phyloP scores from a whole-genome alignment of 2,113 vertebrate genomes.

The Tricholaema leucomelas region DNA sequence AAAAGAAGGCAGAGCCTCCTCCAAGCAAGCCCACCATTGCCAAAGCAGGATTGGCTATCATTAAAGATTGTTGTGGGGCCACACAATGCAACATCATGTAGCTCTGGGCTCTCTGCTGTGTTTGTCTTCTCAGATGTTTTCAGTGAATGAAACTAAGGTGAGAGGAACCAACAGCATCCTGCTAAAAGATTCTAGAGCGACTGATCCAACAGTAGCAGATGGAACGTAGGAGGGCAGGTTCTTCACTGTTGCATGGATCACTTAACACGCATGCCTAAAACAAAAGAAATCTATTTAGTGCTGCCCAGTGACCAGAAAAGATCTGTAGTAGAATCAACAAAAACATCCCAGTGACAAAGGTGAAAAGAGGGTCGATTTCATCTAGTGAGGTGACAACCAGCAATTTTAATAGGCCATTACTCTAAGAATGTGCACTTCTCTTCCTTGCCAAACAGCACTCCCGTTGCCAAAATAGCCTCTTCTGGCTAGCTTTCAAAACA shows the following conservation, averaged over 20 bases:
- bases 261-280: conserved; percentile 79
- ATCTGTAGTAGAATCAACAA: conserved; percentile 35
- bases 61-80: conserved; percentile 96
- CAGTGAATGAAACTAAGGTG: neutral
- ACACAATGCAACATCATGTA: conserved; percentile 95
- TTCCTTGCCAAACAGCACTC: neutral
- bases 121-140: neutral
- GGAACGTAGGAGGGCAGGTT: conserved; percentile 70
- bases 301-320: conserved; percentile 71
- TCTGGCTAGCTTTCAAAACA: neutral
- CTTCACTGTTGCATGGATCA: conserved; percentile 82
- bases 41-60: conserved; percentile 90
- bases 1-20: conserved; percentile 89
- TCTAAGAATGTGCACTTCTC: neutral
- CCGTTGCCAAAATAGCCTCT: neutral
- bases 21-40: conserved; percentile 90
- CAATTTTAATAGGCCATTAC: conserved; percentile 8
- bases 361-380: neutral
- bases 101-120: conserved; percentile 15
- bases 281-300: conserved; percentile 70
- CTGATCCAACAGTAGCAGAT: conserved; percentile 25
- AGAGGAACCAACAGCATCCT: conserved; percentile 62
- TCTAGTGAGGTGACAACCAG: conserved; percentile 18
- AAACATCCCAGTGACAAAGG: neutral
- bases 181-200: conserved; percentile 29